Evolutionary conservation across 1,140 invertebrate species (phyloP).

Genomic region (Panagrolaimus sp.): DNA sequence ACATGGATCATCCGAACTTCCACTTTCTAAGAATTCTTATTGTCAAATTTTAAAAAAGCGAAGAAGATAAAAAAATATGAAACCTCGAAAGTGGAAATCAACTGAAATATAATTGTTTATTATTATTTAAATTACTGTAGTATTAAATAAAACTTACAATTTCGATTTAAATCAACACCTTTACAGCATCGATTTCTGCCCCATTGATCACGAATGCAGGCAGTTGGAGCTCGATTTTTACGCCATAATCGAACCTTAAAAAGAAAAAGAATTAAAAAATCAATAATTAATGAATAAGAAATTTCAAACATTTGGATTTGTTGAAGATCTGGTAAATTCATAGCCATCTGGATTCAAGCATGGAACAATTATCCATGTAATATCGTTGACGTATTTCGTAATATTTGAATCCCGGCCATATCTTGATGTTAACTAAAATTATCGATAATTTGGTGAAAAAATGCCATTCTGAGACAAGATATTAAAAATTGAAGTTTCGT

Average conservation of each 20-base stretch:
- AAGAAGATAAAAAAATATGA: constrained; percentile 20
- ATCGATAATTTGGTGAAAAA: constrained; percentile 11
- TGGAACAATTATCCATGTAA: constrained; percentile 67
- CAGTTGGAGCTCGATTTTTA: constrained; percentile 53
- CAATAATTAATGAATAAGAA: not conserved
- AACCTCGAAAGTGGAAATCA: constrained; percentile 10
- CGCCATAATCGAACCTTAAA: constrained; percentile 54
- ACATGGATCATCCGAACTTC: constrained; percentile 58
- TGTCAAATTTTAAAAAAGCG: constrained; percentile 14
- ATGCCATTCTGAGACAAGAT: not conserved
- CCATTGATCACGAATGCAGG: constrained; percentile 52
- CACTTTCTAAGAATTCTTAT: constrained; percentile 42
- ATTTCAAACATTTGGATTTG: constrained; percentile 54
- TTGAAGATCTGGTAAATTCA: constrained; percentile 58
- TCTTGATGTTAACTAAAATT: constrained; percentile 48
- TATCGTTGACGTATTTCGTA: constrained; percentile 55
- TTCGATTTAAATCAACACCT: constrained; percentile 57
- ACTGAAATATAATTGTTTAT: not conserved
- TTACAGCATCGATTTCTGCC: constrained; percentile 52
- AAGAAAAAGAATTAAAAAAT: not conserved
- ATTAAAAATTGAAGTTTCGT: too few relatives aligned
- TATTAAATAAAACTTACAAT: constrained; percentile 25
- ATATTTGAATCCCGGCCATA: constrained; percentile 59
- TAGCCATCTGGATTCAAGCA: constrained; percentile 67
- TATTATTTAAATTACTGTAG: too few relatives aligned